Evolutionary conservation across 2,113 vertebrate species (phyloP), one percentile per base, ranked within the genome.

Genomic region (human): DNA sequence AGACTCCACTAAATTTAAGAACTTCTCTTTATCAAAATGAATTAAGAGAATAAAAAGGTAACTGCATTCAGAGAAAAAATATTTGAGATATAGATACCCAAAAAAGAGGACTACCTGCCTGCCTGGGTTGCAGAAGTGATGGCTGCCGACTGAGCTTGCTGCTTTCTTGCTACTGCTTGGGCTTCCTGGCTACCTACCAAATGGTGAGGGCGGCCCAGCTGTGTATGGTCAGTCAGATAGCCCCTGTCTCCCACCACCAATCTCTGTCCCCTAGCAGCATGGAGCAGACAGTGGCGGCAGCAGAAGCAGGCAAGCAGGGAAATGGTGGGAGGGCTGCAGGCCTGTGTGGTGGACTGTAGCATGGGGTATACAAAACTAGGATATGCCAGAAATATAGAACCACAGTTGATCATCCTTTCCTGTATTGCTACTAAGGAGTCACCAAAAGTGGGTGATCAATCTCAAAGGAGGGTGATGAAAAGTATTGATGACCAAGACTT

Each of bases 281-380:
- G 97, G 98, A 97, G 93, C 97, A 94, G 95, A 96, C 90, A 95
- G 97, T 93, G 81, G 97, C 84, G 43, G 91, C 96, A 64, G 96
- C 97, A 94, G 95, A 95, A 96, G 95, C 96, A 70, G 90, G 97
- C 83, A 97, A 94, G 95, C 94, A 90, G 96, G 97, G 98, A 98
- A 97, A 99, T 99, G 99, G 99, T 99, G 98, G 99, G 99, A 99
- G 99, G 99, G 99, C 98, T 99, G 98, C 99, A 99, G 99, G 99
- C 99, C 98, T 99, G 99, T 97, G 99, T 99, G 97, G 99, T 99
- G 98, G 99, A 99, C 99, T 99, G 99, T 99, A 99, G 99, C 97
- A 99, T 99, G 8, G 99, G 99, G 99, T 99, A 98, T 64, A 64
- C 61, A 64, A 64, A 64, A 32, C 6, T 14, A 55, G 61, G 27